Percentiles rank a stretch among this genome's conserved stretches.
These are phyloP conservation scores for Epizoanthus scotinus DNA, from an alignment of 92 coral and sea anemone species.

Conservation along the genomic window DNA sequence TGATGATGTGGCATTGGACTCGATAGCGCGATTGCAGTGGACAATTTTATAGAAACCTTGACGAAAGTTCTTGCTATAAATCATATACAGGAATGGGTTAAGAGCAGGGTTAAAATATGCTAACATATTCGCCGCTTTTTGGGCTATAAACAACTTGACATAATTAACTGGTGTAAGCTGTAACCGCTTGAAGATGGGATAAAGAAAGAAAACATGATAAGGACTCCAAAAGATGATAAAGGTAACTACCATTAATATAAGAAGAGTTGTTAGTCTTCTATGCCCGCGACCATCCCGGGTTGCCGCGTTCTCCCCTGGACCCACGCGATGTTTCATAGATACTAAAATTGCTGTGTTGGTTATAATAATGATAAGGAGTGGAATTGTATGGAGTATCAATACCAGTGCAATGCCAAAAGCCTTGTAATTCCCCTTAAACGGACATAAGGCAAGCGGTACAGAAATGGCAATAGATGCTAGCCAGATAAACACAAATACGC, in stretches of 20 bases:
- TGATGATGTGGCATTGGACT: not conserved
- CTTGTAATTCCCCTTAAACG: slow-evolving; percentile 9
- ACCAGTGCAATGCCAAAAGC: slow-evolving; percentile 40
- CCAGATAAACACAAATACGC: slow-evolving; percentile 44
- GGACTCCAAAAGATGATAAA: slow-evolving; percentile 54
- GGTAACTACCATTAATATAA: slow-evolving; percentile 20
- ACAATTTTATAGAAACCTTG: slow-evolving; percentile 13
- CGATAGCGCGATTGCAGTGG: not conserved
- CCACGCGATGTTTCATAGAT: slow-evolving; percentile 46
- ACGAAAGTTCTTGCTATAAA: slow-evolving; percentile 30
- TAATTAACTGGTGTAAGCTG: not conserved
- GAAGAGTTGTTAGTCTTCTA: slow-evolving; percentile 32
- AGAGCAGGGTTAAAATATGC: slow-evolving; percentile 23
- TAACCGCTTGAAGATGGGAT: slow-evolving; percentile 15
- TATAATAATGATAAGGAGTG: slow-evolving; percentile 34
- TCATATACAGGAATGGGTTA: slow-evolving; percentile 19
- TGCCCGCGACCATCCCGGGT: slow-evolving; percentile 16
- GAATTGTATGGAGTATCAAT: slow-evolving; percentile 43
- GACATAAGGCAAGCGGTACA: slow-evolving; percentile 49
- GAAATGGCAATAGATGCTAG: slow-evolving; percentile 38
- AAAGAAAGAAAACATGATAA: slow-evolving; percentile 33
- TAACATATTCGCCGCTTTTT: slow-evolving; percentile 2
- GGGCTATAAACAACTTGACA: slow-evolving; percentile 34
- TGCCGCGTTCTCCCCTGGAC: slow-evolving; percentile 29
- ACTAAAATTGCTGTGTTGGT: slow-evolving; percentile 37